phyloP scores from a whole-genome alignment of 2,888 invertebrate genomes.

The Andrena dorsata region DNA sequence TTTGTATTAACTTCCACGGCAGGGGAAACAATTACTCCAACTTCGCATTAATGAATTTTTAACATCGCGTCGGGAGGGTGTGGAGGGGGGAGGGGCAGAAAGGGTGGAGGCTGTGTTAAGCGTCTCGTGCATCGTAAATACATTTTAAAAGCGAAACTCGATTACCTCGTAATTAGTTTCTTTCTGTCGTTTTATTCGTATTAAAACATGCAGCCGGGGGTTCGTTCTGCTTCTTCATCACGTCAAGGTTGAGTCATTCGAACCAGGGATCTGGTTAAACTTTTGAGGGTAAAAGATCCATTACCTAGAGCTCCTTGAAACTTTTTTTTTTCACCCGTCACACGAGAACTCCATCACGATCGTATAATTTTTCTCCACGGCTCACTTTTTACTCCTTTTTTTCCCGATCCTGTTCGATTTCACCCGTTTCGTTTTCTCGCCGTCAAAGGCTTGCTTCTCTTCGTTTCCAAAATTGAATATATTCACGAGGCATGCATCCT shows the following conservation, averaged over 20 bases:
- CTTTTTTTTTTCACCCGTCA: conserved; percentile 35
- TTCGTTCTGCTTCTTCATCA: conserved; percentile 27
- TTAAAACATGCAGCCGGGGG: background rate
- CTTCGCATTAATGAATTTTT: conserved; percentile 59
- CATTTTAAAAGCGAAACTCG: background rate
- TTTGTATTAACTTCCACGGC: conserved; percentile 61
- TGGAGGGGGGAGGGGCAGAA: background rate
- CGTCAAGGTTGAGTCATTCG: conserved; percentile 37
- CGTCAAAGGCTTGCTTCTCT: conserved; percentile 50
- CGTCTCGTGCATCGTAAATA: conserved; percentile 5
- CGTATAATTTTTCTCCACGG: conserved; percentile 44
- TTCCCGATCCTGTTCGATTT: conserved; percentile 25
- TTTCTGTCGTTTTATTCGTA: conserved; percentile 8
- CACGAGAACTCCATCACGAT: conserved; percentile 33
- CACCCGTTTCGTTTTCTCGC: conserved; percentile 41
- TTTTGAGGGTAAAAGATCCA: conserved; percentile 48
- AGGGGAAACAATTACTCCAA: conserved; percentile 56
- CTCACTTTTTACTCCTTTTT: background rate
- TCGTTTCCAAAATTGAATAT: conserved; percentile 57
- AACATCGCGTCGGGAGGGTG: conserved; percentile 14
- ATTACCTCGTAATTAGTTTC: conserved; percentile 24
- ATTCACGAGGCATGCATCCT: conserved; percentile 39
- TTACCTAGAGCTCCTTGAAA: conserved; percentile 46
- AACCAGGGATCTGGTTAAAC: conserved; percentile 46
- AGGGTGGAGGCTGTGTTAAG: conserved; percentile 5